Percentiles rank a stretch among this genome's conserved stretches.
Evolutionary conservation across 1,140 invertebrate species (phyloP).

Genomic region (Orius insidiosus): DNA sequence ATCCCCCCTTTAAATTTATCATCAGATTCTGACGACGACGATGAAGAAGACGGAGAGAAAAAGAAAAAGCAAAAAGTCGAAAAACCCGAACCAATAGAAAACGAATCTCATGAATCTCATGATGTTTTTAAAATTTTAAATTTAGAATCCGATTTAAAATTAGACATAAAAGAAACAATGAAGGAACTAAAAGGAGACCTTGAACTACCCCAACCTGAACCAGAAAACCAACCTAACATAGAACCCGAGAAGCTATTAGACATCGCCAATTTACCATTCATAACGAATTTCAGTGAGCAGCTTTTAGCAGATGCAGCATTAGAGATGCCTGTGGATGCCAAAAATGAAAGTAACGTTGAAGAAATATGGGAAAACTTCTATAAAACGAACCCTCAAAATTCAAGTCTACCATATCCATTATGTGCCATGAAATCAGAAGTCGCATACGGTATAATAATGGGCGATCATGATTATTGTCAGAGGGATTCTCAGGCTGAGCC

Average conservation of each 20-base stretch:
- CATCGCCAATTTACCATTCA: neutral
- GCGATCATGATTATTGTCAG: slow-evolving; percentile 44
- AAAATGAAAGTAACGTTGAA: slow-evolving; percentile 27
- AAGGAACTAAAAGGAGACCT: neutral
- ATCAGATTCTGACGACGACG: slow-evolving; percentile 56
- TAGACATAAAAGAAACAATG: neutral
- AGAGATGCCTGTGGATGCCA: neutral
- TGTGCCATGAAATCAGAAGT: slow-evolving; percentile 17
- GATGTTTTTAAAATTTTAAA: neutral
- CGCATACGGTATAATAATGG: slow-evolving; percentile 18
- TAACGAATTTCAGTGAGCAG: neutral
- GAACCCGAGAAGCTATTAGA: neutral
- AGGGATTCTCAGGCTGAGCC: slow-evolving; percentile 8
- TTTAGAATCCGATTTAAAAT: neutral
- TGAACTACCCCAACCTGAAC: neutral
- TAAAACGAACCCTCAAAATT: slow-evolving; percentile 15
- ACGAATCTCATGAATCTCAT: neutral
- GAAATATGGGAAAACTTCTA: slow-evolving; percentile 74
- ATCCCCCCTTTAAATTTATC: slow-evolving; percentile 61
- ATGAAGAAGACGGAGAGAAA: slow-evolving; percentile 29
- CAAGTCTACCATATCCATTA: slow-evolving; percentile 15
- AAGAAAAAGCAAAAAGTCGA: neutral
- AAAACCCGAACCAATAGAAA: neutral
- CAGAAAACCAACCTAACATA: neutral
- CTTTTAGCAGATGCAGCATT: neutral